Conservation (phyloP, 2,888 invertebrate genomes). For the Trimorus sp. region DNA sequence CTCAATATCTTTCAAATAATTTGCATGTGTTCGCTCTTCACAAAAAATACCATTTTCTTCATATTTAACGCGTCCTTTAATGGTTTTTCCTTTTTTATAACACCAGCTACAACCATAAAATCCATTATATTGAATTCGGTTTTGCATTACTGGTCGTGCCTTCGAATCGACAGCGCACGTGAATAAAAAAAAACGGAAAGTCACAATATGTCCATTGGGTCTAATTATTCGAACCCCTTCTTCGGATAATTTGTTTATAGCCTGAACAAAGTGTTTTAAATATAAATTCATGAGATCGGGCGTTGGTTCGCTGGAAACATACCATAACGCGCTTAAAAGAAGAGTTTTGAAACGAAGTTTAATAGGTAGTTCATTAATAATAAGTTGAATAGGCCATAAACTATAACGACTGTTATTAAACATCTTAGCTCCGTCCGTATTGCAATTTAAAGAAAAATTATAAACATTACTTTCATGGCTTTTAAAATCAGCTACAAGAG, state of each 20-base stretch:
- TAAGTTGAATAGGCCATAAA: conserved; percentile 15
- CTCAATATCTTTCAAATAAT: conserved; percentile 18
- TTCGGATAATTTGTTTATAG: conserved; percentile 10
- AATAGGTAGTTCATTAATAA: conserved; percentile 19
- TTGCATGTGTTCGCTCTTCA: not conserved
- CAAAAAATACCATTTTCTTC: not conserved
- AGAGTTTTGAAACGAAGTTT: not conserved
- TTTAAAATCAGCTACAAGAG: no score
- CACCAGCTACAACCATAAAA: conserved; percentile 19
- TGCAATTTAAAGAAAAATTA: conserved; percentile 1
- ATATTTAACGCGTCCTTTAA: conserved; percentile 6
- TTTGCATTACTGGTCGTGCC: not conserved
- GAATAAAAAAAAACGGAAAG: conserved; percentile 28
- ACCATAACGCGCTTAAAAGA: conserved; percentile 8
- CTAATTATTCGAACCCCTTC: conserved; percentile 10
- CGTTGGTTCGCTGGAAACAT: not conserved
- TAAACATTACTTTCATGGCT: no score
- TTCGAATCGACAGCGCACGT: conserved; percentile 23
- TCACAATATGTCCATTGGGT: not conserved
- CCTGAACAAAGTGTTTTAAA: conserved; percentile 2
- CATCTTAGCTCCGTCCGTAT: conserved; percentile 11
- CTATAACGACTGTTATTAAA: not conserved
- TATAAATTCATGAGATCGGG: conserved; percentile 23
- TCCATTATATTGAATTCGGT: conserved; percentile 20
- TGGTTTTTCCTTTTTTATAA: not conserved